Evolutionary conservation across 92 coral and sea anemone species (phyloP).

Genomic region (Chrysogorgia sp.): DNA sequence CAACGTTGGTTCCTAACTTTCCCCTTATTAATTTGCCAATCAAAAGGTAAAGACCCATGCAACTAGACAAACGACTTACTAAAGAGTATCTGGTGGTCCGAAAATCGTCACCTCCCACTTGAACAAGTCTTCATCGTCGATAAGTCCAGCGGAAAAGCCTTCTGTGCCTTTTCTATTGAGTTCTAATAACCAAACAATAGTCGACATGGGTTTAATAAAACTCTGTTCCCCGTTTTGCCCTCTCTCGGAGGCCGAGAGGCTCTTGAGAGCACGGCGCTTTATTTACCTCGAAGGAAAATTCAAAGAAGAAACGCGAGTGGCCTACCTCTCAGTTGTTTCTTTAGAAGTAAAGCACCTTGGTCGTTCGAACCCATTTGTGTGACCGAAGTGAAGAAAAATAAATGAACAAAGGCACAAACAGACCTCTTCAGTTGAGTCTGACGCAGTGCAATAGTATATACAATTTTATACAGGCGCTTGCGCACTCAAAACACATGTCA

Average conservation of each 20-base stretch:
- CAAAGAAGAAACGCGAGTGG: conserved; percentile 8
- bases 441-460: too few relatives aligned
- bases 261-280: too few relatives aligned
- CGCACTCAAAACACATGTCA: conserved; percentile 37
- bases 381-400: neutral
- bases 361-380: conserved; percentile 76
- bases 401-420: neutral
- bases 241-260: too few relatives aligned
- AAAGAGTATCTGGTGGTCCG: conserved; percentile 94
- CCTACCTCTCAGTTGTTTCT: conserved; percentile 83
- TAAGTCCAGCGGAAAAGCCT: conserved; percentile 95
- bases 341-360: conserved; percentile 91
- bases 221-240: neutral
- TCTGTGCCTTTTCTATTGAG: conserved; percentile 78
- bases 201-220: conserved; percentile 19
- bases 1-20: too few relatives aligned
- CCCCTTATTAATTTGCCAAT: too few relatives aligned
- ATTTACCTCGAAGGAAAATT: too few relatives aligned
- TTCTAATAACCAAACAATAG: conserved; percentile 62
- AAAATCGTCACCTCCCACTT: conserved; percentile 94
- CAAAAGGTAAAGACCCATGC: too few relatives aligned
- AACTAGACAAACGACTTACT: conserved; percentile 70
- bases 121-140: conserved; percentile 88
- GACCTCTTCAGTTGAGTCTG: neutral
- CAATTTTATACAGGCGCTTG: conserved; percentile 44